Conservation (phyloP, 2,888 invertebrate genomes). For the Dexiosoma caninum region DNA sequence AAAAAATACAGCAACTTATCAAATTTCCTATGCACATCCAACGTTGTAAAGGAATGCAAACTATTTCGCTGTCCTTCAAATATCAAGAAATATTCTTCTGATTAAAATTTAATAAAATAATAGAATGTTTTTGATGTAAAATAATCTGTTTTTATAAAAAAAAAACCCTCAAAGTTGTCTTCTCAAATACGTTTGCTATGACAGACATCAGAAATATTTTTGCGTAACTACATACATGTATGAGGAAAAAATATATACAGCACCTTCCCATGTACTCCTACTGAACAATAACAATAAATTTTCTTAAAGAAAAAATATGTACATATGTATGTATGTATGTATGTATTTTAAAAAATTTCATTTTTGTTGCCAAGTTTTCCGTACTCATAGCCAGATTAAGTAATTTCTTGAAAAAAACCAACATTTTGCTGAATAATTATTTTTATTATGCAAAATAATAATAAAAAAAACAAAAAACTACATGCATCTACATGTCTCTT, state of each 20-base stretch:
- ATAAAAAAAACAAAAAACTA: background rate
- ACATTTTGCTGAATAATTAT: constrained; percentile 34
- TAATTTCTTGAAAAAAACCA: constrained; percentile 39
- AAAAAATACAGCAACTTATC: constrained; percentile 27
- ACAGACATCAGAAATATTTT: constrained; percentile 43
- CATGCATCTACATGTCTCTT: background rate
- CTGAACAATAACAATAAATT: constrained; percentile 11
- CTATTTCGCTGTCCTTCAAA: constrained; percentile 71
- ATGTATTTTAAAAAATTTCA: constrained; percentile 22
- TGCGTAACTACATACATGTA: constrained; percentile 52
- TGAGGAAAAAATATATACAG: background rate
- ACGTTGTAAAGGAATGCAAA: constrained; percentile 6
- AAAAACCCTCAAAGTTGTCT: background rate
- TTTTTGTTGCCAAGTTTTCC: constrained; percentile 54
- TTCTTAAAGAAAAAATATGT: background rate
- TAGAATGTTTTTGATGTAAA: constrained; percentile 29
- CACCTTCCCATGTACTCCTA: constrained; percentile 28
- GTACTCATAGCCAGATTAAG: constrained; percentile 41
- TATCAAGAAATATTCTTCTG: constrained; percentile 27
- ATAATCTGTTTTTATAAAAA: constrained; percentile 26
- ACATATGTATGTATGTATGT: too few relatives aligned
- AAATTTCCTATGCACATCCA: constrained; percentile 22
- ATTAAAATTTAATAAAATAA: constrained; percentile 29
- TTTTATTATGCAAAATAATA: constrained; percentile 50
- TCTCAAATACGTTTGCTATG: constrained; percentile 29